Evolutionary conservation across 2,888 invertebrate species (phyloP).

Genomic region (Camptogramma bilineatum): DNA sequence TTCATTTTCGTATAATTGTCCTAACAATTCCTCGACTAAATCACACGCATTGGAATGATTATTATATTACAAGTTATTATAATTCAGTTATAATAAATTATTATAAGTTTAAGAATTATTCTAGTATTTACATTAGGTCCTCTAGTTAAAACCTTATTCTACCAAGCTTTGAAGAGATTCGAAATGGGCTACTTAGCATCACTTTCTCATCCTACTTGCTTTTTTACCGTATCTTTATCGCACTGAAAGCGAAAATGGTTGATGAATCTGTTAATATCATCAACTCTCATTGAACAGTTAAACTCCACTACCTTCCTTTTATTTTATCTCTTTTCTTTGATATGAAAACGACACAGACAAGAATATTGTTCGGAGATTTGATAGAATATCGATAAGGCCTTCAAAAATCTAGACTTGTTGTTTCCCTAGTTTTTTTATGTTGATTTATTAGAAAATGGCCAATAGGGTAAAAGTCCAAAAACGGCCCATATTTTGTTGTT

Average conservation of each 20-base stretch:
- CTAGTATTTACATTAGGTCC: constrained; percentile 63
- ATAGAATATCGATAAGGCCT: no score
- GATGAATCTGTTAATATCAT: neutral
- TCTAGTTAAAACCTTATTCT: constrained; percentile 49
- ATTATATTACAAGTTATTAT: constrained; percentile 40
- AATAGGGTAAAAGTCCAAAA: no score
- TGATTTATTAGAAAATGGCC: no score
- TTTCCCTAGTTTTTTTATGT: no score
- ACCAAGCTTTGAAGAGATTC: constrained; percentile 42
- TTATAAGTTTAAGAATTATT: constrained; percentile 45
- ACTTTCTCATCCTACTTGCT: neutral
- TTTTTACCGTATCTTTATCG: neutral
- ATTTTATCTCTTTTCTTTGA: no score
- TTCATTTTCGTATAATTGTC: constrained; percentile 46
- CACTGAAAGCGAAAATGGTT: constrained; percentile 14
- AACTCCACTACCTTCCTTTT: no score
- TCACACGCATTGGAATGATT: constrained; percentile 73
- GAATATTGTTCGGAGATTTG: no score
- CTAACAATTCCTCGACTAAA: constrained; percentile 64
- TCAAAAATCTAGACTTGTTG: no score
- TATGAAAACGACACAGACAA: no score
- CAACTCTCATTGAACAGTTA: no score
- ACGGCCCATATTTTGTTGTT: no score
- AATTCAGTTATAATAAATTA: constrained; percentile 35
- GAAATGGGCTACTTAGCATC: constrained; percentile 18